Evolutionary conservation across 2,888 invertebrate species (phyloP).

Genomic region (Philhelius pedissequus): DNA sequence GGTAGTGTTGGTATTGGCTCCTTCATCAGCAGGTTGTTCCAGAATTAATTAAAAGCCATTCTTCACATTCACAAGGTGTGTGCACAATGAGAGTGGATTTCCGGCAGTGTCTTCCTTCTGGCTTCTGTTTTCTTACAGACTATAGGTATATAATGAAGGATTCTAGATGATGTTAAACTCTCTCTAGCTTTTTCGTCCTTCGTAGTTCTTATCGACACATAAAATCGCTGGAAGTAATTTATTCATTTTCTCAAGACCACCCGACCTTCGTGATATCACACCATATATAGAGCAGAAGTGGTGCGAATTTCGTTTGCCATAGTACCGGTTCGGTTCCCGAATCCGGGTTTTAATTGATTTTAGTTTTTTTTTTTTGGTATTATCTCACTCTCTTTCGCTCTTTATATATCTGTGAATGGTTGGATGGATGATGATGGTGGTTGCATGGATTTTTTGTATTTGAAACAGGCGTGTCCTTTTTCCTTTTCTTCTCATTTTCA

Average conservation of each 20-base stretch:
- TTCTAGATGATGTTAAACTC: neutral
- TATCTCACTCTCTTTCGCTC: neutral
- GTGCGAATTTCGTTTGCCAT: conserved; percentile 36
- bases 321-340: conserved; percentile 35
- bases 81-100: conserved; percentile 65
- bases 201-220: conserved; percentile 55
- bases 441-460: neutral
- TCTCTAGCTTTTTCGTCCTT: neutral
- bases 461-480: neutral
- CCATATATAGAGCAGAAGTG: neutral
- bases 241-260: conserved; percentile 56
- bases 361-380: conserved; percentile 27
- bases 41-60: conserved; percentile 69
- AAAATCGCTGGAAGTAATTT: conserved; percentile 63
- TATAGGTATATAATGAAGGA: neutral
- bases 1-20: conserved; percentile 29
- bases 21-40: conserved; percentile 63
- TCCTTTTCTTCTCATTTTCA: neutral
- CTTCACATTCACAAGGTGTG: conserved; percentile 67
- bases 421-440: neutral
- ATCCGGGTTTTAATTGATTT: conserved; percentile 65
- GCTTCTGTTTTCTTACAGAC: conserved; percentile 7
- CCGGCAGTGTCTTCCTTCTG: conserved; percentile 33
- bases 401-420: neutral
- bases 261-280: neutral